phyloP scores from a whole-genome alignment of 1,140 invertebrate species.

The Geopemphigus sp. region DNA sequence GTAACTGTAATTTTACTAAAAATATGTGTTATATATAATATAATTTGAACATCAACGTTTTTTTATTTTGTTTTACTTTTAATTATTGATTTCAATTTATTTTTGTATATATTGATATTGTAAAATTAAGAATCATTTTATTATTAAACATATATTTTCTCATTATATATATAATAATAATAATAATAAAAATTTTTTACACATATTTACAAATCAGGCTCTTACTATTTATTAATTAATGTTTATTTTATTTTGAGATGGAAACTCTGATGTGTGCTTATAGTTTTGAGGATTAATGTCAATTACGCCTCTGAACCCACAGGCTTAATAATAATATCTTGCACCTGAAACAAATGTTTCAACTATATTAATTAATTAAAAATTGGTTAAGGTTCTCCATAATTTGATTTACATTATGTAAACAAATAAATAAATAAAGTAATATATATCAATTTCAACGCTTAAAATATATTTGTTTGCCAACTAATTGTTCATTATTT shows the following conservation, averaged over 20 bases:
- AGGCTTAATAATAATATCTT: conserved; percentile 51
- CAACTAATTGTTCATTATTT: background rate
- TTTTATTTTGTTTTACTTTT: background rate
- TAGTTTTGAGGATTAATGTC: background rate
- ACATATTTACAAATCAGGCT: conserved; percentile 3
- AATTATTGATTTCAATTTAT: background rate
- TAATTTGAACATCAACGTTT: background rate
- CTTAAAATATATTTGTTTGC: background rate
- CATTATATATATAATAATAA: background rate
- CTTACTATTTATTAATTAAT: background rate
- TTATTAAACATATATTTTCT: background rate
- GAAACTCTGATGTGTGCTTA: background rate
- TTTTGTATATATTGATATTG: conserved; percentile 39
- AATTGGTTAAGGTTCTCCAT: background rate
- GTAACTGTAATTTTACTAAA: conserved; percentile 33
- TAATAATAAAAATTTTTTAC: background rate
- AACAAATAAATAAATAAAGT: background rate
- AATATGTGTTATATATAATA: conserved; percentile 1
- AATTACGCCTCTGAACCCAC: conserved; percentile 39
- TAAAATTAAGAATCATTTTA: conserved; percentile 33
- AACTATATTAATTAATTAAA: background rate
- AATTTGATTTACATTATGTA: background rate
- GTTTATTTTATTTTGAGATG: conserved; percentile 13
- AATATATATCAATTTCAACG: conserved; percentile 8
- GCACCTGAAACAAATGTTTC: conserved; percentile 48